These are phyloP conservation scores for Grus americana DNA, from an alignment of 2,113 vertebrate species.

Conservation along the genomic window DNA sequence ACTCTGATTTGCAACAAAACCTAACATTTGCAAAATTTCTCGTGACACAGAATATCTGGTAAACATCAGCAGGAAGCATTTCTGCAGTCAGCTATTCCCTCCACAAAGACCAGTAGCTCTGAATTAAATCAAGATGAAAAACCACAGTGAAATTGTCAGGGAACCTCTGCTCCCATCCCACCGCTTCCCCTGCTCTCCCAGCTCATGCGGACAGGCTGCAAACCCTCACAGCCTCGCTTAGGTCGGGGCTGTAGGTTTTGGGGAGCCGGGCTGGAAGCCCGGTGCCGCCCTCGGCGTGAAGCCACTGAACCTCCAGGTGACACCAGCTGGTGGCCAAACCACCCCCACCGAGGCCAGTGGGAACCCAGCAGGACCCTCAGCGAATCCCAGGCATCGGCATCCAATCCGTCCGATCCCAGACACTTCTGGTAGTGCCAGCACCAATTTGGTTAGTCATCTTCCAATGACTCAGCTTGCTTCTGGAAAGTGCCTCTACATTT, in stretches of 20 bases:
- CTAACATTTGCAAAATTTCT: slow-evolving; percentile 22
- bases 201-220: neutral
- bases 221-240: neutral
- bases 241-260: neutral
- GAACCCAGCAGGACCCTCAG: neutral
- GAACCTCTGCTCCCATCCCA: neutral
- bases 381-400: neutral
- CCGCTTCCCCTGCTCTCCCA: neutral
- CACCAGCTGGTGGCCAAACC: neutral
- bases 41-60: slow-evolving; percentile 4
- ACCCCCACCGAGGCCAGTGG: neutral
- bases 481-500: neutral
- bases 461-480: neutral
- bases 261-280: neutral
- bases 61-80: slow-evolving; percentile 4
- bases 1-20: neutral
- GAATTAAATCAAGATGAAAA: slow-evolving; percentile 28
- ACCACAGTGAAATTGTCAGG: neutral
- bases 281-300: neutral
- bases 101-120: neutral
- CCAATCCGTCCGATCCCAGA: neutral
- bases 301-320: neutral
- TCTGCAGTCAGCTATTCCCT: neutral
- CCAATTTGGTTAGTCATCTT: neutral
- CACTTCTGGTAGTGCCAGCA: neutral